Base-by-base conservation (phyloP, 1,140 invertebrate species). In the Wiebesia pumilae region DNA sequence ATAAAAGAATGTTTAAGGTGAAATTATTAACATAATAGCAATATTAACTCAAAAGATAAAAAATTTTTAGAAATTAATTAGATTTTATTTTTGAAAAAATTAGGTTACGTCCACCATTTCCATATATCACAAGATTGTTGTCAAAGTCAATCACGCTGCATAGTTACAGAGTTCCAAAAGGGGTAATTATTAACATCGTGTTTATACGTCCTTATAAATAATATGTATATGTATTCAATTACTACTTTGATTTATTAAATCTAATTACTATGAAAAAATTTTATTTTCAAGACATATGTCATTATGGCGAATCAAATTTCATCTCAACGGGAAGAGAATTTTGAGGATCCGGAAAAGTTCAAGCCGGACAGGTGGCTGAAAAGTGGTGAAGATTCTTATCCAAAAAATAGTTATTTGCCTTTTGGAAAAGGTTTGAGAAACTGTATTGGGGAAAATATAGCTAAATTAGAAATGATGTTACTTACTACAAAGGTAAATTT, bases 251-350 rank as follows among this genome's bases (percentile, higher is more conserved):
- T 83, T 79, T 87, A 58, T 30, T 65, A 81, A 85, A 80, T 43
- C 47, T 75, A 75, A 27, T 43, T 9, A 51, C 35, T 12, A 35
- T 84, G 30, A 21, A 83, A 65, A 33, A 83, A 87, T 78, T 87
- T 84, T 88, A 89, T 65, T 88, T 73, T 89, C 87, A 91, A 97
- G 94, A 97, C 96, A 0, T 95, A 96, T 30, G 93, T 97, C 0
- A 95, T 97, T 88, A 96, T 97, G 93, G 95, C 96, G 9, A 96
- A 95, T 40, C 95, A 96, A 92, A 95, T 97, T 62, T 92, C 96
- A 3, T 95, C 95, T 67, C 91, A 95, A 80, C 94, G 96, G n/a
- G 95, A 96, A 73, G 94, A 96, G 83, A 95, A 97, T 89, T 97
- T 95, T 91, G 96, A 96, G 78, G 95, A 97, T 88, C 95, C 96